phyloP scores from a whole-genome alignment of 2,113 vertebrate species.

The Anarrhichthys ocellatus region DNA sequence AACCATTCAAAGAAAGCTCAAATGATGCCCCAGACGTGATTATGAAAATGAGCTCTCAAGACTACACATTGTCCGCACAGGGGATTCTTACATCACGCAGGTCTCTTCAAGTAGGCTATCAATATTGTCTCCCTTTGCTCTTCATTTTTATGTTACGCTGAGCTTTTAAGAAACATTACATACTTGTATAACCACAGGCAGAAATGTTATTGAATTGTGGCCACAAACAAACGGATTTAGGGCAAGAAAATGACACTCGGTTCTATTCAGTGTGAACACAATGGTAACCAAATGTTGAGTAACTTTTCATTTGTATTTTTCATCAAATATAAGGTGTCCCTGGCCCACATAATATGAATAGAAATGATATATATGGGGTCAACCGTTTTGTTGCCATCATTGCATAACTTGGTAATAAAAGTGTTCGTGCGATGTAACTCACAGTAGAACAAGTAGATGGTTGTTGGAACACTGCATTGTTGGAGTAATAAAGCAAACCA shows the following conservation, averaged over 20 bases:
- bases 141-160: constrained; percentile 43
- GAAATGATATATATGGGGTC: background rate
- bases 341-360: background rate
- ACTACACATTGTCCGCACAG: constrained; percentile 60
- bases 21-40: constrained; percentile 83
- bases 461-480: background rate
- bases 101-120: constrained; percentile 36
- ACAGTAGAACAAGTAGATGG: background rate
- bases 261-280: constrained; percentile 21
- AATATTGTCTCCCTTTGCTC: constrained; percentile 31
- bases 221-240: constrained; percentile 17
- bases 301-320: constrained; percentile 15
- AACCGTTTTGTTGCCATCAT: background rate
- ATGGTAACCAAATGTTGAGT: constrained; percentile 23
- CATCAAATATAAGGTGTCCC: background rate
- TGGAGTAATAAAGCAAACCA: background rate
- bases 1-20: constrained; percentile 84
- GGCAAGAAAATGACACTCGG: constrained; percentile 11
- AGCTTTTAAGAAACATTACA: constrained; percentile 26
- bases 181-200: constrained; percentile 36
- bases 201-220: constrained; percentile 21
- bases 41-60: constrained; percentile 80
- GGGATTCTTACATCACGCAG: constrained; percentile 54
- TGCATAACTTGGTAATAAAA: background rate
- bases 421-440: background rate